Evolutionary conservation across 2,797 vertebrate species (phyloP).

Genomic region (Rhynchotus rufescens): DNA sequence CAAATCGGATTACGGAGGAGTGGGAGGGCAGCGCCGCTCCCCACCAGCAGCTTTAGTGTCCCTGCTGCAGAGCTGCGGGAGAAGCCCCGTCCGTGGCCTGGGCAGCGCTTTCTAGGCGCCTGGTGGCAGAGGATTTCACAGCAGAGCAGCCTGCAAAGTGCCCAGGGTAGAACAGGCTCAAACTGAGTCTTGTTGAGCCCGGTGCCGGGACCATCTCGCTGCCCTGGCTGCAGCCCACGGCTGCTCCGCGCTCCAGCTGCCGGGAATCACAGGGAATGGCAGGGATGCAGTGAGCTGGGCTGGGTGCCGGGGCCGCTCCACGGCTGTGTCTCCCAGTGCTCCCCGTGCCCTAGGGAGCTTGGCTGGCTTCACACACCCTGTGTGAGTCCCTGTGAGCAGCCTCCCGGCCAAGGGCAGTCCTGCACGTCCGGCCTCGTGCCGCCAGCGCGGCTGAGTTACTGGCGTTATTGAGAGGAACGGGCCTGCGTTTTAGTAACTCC

Average conservation of each 20-base stretch:
- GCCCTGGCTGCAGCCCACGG: not conserved
- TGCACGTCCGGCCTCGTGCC: accelerated
- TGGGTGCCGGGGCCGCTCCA: not conserved
- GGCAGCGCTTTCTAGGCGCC: not conserved
- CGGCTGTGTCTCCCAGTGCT: not conserved
- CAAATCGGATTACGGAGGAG: not conserved
- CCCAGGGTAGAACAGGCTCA: not conserved
- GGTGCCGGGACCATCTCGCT: not conserved
- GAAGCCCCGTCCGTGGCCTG: not conserved
- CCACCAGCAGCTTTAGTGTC: not conserved
- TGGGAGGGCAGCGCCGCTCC: not conserved
- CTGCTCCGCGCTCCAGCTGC: not conserved
- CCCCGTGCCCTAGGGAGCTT: not conserved
- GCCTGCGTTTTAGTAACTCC: not conserved
- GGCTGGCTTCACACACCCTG: too few species aligned
- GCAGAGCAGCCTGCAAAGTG: accelerated
- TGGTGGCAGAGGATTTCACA: not conserved
- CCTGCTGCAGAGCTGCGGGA: not conserved
- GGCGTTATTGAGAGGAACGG: accelerated
- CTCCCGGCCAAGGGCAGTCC: not conserved
- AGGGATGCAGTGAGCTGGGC: not conserved
- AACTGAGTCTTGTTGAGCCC: not conserved
- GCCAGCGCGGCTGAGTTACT: accelerated
- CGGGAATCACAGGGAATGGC: not conserved
- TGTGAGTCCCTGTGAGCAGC: not conserved